A percentile compares a stretch with the other conserved stretches of the same genome.
Conservation (phyloP, 2,797 vertebrate species). For the Malurus splendens region DNA sequence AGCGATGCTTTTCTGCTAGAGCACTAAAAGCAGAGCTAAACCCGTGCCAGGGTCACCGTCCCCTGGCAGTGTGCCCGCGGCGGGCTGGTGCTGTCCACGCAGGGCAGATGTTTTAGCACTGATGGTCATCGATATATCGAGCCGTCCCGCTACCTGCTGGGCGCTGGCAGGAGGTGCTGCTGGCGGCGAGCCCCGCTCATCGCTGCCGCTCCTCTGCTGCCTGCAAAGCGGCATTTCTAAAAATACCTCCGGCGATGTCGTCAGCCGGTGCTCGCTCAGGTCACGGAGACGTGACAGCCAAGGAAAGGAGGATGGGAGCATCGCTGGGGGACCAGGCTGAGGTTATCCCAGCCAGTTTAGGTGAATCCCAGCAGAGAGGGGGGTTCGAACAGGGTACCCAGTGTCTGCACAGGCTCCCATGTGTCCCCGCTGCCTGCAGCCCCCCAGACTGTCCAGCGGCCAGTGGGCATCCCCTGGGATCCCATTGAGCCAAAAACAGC, state of each 20-base stretch:
- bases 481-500: neutral
- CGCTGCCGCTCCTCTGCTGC: neutral
- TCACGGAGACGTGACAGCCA: neutral
- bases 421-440: neutral
- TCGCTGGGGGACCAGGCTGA: neutral
- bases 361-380: neutral
- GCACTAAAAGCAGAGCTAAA: neutral
- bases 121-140: rapidly evolving
- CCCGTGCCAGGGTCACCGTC: rapidly evolving
- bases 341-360: rapidly evolving
- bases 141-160: neutral
- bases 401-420: rapidly evolving
- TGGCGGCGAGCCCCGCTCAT: neutral
- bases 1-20: rapidly evolving
- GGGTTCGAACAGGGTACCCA: rapidly evolving
- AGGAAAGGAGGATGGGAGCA: neutral
- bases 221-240: conserved; percentile 7
- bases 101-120: neutral
- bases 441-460: neutral
- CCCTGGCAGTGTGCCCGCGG: rapidly evolving
- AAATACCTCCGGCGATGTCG: conserved; percentile 1
- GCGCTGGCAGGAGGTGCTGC: neutral
- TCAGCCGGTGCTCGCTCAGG: neutral
- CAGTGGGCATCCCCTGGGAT: neutral
- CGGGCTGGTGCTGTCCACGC: rapidly evolving